phyloP scores from a whole-genome alignment of 2,888 invertebrate species.

The Chloroclysta siterata region DNA sequence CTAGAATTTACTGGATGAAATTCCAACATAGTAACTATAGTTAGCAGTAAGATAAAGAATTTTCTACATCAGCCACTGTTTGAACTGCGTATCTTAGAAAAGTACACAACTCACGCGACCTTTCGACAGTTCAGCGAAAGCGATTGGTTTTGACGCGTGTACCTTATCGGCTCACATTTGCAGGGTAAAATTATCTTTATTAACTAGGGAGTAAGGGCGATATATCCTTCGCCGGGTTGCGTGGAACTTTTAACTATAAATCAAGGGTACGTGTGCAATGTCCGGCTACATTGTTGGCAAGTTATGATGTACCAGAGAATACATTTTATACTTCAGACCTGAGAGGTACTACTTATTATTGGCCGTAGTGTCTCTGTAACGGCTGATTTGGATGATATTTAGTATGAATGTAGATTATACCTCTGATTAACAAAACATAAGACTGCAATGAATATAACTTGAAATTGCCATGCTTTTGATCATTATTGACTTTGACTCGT shows the following conservation, averaged over 20 bases:
- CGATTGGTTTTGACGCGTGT: conserved; percentile 33
- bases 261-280: conserved; percentile 9
- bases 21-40: neutral
- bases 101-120: conserved; percentile 10
- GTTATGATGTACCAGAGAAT: conserved; percentile 7
- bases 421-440: too few relatives aligned
- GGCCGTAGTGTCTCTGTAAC: too few relatives aligned
- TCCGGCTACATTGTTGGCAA: conserved; percentile 23
- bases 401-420: too few relatives aligned
- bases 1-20: too few relatives aligned
- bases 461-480: too few relatives aligned
- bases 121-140: conserved; percentile 28
- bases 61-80: neutral
- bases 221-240: conserved; percentile 9
- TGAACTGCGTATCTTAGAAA: conserved; percentile 13
- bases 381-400: too few relatives aligned
- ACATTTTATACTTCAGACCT: too few relatives aligned
- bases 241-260: conserved; percentile 36
- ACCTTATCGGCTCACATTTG: conserved; percentile 27
- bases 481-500: too few relatives aligned
- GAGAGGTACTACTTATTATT: too few relatives aligned
- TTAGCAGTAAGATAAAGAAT: conserved; percentile 1
- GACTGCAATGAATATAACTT: too few relatives aligned
- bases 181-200: conserved; percentile 29
- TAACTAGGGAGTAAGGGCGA: conserved; percentile 18